Evolutionary conservation across 1,140 invertebrate genomes (phyloP).

Genomic region (Drosophila kepulauana): DNA sequence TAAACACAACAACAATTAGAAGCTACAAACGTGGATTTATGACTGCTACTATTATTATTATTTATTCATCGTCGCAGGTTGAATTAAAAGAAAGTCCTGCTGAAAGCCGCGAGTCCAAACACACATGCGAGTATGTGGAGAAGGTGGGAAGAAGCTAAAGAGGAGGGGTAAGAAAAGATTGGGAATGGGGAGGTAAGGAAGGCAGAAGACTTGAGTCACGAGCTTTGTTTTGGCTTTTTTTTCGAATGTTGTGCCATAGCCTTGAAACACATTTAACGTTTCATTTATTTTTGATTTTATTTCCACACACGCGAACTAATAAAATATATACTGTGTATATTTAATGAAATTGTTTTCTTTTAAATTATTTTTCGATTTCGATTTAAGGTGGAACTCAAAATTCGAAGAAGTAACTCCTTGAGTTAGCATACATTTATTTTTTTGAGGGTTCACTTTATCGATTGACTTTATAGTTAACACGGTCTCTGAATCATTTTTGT

Average conservation of each 20-base stretch:
- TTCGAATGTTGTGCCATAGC: constrained; percentile 34
- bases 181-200: neutral
- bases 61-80: constrained; percentile 31
- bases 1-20: constrained; percentile 27
- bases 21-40: constrained; percentile 11
- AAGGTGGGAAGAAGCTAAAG: neutral
- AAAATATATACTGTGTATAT: constrained; percentile 18
- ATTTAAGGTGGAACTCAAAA: neutral
- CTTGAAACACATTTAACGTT: constrained; percentile 62
- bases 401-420: constrained; percentile 4
- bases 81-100: constrained; percentile 22
- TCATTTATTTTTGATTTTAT: constrained; percentile 42
- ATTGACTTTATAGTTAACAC: constrained; percentile 48
- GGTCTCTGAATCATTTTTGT: neutral
- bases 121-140: constrained; percentile 21
- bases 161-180: neutral
- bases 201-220: constrained; percentile 35
- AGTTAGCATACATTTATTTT: constrained; percentile 12
- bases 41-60: constrained; percentile 14
- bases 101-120: constrained; percentile 27
- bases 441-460: constrained; percentile 70
- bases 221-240: constrained; percentile 59
- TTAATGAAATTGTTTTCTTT: constrained; percentile 18
- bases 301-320: constrained; percentile 40
- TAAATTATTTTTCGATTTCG: neutral